Base-by-base conservation (phyloP, 2,888 invertebrate species). In the Drosophila nigricruria region DNA sequence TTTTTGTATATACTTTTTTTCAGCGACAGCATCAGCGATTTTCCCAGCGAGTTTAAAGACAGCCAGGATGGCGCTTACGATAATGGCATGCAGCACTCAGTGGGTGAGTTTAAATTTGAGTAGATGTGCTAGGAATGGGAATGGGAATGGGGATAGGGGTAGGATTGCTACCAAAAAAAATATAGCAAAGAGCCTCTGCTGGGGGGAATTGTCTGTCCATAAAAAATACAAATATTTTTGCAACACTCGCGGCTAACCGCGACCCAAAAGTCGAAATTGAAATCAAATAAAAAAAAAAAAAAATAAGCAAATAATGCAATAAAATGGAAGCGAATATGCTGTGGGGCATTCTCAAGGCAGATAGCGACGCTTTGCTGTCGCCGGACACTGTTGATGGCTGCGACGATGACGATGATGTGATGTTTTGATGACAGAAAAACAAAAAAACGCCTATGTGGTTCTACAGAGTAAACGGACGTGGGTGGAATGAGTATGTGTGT, bases 21-120 rank as follows among this genome's bases (percentile, higher is more conserved):
- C 40, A 94, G 95, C 71, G 95, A 96, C 91, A 96, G 96, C 82
- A 93, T 96, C 74, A 96, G 96, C 36, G 96, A 96, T 79, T 96
- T 95, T 88, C 94, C 94, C n/a, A 93, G 94, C 66, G 96, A 96
- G 65, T 94, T 95, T 78, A 95, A 95, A 88, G 92, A 93, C 70
- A 94, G 94, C 76, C 94, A 94, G 50, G 93, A 93, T 68, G 89
- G 85, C n/a, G 95, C 95, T 76, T 95, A 94, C 58, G 94, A 95
- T 81, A 95, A 95, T 79, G 95, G 94, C 76, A 94, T 93, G 93
- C 95, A 93, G 87, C 96, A 94, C 88, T 95, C 95, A 67, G 95
- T 96, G 88, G 95, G 96, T 95, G 92, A 92, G 90, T 90, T 56
- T 43, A 27, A 45, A 47, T 59, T 30, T 64, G 27, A 30, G 40